Conservation (phyloP, 1,140 invertebrate genomes). For the Camponotus vicinus region DNA sequence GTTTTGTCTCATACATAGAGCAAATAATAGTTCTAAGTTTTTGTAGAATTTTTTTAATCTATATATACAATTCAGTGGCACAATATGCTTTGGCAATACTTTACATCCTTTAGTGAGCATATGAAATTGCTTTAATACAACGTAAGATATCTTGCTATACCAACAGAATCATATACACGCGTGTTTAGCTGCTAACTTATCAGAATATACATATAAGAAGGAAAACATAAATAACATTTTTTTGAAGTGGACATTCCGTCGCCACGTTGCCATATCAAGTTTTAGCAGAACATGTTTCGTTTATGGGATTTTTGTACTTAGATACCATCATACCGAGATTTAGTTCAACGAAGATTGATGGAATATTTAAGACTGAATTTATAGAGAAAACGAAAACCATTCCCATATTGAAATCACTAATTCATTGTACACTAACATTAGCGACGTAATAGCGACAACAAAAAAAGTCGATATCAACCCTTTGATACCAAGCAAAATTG, state of each 20-base stretch:
- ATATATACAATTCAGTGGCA: constrained; percentile 51
- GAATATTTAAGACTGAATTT: constrained; percentile 86
- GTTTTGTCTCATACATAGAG: constrained; percentile 54
- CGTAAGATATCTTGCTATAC: constrained; percentile 59
- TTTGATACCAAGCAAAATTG: constrained; percentile 83
- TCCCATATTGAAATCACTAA: constrained; percentile 80
- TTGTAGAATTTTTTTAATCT: constrained; percentile 65
- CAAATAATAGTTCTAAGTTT: constrained; percentile 38
- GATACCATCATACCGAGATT: constrained; percentile 72
- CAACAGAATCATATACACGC: constrained; percentile 53
- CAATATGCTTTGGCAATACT: constrained; percentile 59
- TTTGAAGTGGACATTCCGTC: constrained; percentile 74
- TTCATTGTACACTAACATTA: constrained; percentile 80
- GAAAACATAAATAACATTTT: constrained; percentile 63
- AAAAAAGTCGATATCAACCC: constrained; percentile 80
- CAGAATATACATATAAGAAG: constrained; percentile 62
- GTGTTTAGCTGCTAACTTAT: constrained; percentile 71
- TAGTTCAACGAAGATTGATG: constrained; percentile 82
- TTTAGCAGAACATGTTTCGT: constrained; percentile 72
- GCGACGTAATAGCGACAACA: constrained; percentile 74
- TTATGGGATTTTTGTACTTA: constrained; percentile 74
- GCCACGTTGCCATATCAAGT: constrained; percentile 79
- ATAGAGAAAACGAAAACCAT: constrained; percentile 79
- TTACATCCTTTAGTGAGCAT: constrained; percentile 54
- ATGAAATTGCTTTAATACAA: constrained; percentile 76